Percentiles rank a stretch among this genome's conserved stretches.
phyloP scores from a whole-genome alignment of 2,113 vertebrate genomes.

The Smithornis capensis region DNA sequence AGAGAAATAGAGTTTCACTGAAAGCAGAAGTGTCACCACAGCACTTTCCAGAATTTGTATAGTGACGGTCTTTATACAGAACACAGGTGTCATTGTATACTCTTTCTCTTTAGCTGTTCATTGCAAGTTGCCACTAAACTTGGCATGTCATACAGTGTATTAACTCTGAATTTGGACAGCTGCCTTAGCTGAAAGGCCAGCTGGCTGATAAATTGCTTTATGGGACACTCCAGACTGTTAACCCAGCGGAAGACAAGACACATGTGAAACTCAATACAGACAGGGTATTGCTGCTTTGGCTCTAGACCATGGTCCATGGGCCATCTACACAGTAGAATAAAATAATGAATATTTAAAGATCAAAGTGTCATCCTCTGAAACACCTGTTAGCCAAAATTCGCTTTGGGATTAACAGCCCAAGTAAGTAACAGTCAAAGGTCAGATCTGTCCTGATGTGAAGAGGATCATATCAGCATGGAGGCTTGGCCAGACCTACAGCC shows the following conservation, averaged over 20 bases:
- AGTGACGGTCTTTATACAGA: background rate
- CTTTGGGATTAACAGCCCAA: conserved; percentile 29
- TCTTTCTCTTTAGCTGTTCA: background rate
- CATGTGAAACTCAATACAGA: background rate
- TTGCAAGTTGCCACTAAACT: background rate
- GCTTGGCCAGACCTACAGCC: background rate
- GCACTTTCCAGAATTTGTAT: background rate
- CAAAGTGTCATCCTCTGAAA: conserved; percentile 40
- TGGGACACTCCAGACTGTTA: background rate
- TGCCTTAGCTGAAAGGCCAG: conserved; percentile 13
- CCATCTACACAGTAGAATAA: conserved; percentile 11
- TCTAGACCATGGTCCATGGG: background rate
- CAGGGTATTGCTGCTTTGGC: background rate
- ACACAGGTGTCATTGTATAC: background rate
- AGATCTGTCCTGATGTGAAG: background rate
- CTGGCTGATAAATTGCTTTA: background rate
- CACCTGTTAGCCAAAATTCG: conserved; percentile 34
- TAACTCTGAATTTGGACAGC: background rate
- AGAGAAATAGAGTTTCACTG: background rate
- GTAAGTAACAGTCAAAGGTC: conserved; percentile 49
- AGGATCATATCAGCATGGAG: accelerated
- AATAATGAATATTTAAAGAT: conserved; percentile 54
- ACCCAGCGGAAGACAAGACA: conserved; percentile 13
- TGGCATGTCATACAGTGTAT: background rate
- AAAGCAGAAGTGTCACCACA: background rate